A percentile compares a stretch with the other conserved stretches of the same genome.
Conservation (phyloP, 2,797 vertebrate species). For the Pogonophryne albipinna region DNA sequence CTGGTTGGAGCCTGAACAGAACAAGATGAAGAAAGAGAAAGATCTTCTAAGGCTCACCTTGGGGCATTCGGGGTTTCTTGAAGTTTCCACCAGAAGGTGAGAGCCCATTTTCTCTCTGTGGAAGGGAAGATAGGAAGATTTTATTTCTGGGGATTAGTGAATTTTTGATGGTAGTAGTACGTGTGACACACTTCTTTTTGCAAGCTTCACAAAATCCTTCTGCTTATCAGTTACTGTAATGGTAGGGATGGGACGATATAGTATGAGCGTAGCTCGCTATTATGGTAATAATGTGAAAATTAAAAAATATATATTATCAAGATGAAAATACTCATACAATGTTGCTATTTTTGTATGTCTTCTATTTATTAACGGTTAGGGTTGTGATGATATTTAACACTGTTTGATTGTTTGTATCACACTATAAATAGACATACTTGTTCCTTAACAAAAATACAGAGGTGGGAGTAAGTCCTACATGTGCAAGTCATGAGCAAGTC, state of each 20-base stretch:
- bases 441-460: too few species aligned
- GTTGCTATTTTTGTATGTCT: too few species aligned
- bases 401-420: too few species aligned
- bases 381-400: too few species aligned
- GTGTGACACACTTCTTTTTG: slow-evolving; percentile 10
- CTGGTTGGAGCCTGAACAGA: slow-evolving; percentile 16
- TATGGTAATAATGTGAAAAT: too few species aligned
- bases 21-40: slow-evolving; percentile 30
- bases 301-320: too few species aligned
- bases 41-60: slow-evolving; percentile 88
- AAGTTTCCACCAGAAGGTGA: slow-evolving; percentile 94
- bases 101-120: slow-evolving; percentile 96
- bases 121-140: slow-evolving; percentile 43
- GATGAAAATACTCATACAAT: too few species aligned
- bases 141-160: slow-evolving; percentile 40
- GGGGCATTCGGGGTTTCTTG: slow-evolving; percentile 92
- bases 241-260: background rate
- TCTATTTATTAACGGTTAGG: too few species aligned
- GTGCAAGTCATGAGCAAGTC: too few species aligned
- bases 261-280: too few species aligned
- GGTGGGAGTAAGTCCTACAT: too few species aligned
- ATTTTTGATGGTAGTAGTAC: slow-evolving; percentile 6
- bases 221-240: slow-evolving; percentile 13
- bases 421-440: too few species aligned
- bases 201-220: slow-evolving; percentile 13